Base-by-base conservation (phyloP, 2,888 invertebrate genomes). In the Tanypteryx hageni region DNA sequence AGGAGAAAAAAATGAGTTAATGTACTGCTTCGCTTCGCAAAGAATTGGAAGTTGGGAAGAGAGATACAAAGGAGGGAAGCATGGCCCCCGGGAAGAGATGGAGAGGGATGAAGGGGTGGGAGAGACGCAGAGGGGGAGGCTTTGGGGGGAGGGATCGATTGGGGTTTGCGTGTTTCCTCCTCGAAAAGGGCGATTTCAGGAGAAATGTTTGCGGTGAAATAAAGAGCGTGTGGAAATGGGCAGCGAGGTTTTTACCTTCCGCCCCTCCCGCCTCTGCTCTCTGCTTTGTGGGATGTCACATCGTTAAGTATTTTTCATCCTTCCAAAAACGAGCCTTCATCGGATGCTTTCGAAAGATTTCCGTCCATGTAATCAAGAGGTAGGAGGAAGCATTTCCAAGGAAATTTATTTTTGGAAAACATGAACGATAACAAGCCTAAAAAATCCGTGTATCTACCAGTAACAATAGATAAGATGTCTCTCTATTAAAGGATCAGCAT, bases 141-240 rank as follows among this genome's bases (percentile, higher is more conserved):
- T n/a, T 86, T 59, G 58, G 31, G 13, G 13, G 31, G 16, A 14
- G 18, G 61, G 61, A 86, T 86, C 86, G 61, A 86, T 27, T 59
- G 61, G 68, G 86, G 13, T 61, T 86, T 31, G 86, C 86, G 86
- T 86, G 86, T 61, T 86, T 61, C 61, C 22, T 31, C 86, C 18
- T 16, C 18, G 10, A 31, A 31, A 86, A 86, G 8, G 61, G 86
- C 59, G 85, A 85, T 85, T 85, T 59, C 85, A 16, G 59, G 58
- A 44, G 85, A 27, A 85, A 86, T 86, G 86, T 64, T 86, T 86
- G 86, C 61, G 86, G 86, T 27, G 61, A 61, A 61, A 61, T 59
- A 86, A 68, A 68, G 68, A 68, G 44, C 68, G 68, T n/a, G 68
- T 68, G 18, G 68, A 68, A 68, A 68, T 44, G 68, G 68, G 9